phyloP scores from a whole-genome alignment of 2,797 vertebrate genomes.

The Aratinga solstitialis region DNA sequence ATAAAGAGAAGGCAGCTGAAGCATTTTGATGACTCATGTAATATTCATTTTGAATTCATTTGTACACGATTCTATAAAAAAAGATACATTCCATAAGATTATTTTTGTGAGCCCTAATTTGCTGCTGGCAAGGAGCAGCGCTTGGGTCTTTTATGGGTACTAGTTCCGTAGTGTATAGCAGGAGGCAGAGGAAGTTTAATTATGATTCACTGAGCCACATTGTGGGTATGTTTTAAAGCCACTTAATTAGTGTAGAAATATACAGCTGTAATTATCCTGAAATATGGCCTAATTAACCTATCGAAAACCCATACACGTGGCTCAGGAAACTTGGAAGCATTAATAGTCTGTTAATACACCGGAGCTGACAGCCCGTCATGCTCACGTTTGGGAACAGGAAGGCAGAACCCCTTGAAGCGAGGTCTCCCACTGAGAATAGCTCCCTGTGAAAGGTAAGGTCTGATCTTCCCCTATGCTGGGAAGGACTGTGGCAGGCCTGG shows the following conservation, averaged over 20 bases:
- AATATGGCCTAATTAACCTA: constrained; percentile 81
- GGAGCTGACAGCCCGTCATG: constrained; percentile 30
- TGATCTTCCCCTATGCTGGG: neutral
- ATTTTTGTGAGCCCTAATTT: constrained; percentile 18
- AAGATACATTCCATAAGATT: constrained; percentile 42
- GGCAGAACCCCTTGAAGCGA: neutral
- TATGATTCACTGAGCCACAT: constrained; percentile 73
- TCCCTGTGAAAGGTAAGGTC: neutral
- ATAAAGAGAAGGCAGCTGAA: constrained; percentile 24
- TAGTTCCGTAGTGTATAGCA: constrained; percentile 46
- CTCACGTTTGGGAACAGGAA: constrained; percentile 13
- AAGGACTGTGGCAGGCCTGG: neutral
- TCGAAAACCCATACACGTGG: constrained; percentile 64
- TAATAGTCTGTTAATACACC: constrained; percentile 65
- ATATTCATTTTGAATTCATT: constrained; percentile 64
- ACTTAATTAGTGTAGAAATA: constrained; percentile 81
- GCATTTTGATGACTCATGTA: constrained; percentile 63
- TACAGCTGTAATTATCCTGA: constrained; percentile 78
- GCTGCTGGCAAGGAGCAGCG: constrained; percentile 44
- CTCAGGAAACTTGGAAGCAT: constrained; percentile 59
- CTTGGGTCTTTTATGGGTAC: constrained; percentile 46
- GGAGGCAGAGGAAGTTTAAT: constrained; percentile 70
- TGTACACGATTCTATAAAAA: constrained; percentile 29
- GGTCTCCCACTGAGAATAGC: neutral
- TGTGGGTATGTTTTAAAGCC: constrained; percentile 75